Evolutionary conservation across 2,888 invertebrate species (phyloP).

Genomic region (Aleiodes alternator): DNA sequence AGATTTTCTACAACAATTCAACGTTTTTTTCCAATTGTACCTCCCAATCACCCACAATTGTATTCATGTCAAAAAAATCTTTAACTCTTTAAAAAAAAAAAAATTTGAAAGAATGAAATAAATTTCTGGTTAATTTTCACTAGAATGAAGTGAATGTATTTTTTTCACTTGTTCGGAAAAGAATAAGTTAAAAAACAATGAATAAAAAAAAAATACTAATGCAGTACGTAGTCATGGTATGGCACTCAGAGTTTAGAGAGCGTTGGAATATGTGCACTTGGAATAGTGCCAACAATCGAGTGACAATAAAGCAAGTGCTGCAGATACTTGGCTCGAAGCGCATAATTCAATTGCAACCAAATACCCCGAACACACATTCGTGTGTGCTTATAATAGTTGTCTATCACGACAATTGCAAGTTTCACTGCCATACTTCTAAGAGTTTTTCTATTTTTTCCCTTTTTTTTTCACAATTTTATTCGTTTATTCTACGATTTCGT

Average conservation of each 20-base stretch:
- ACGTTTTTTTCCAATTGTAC: no score
- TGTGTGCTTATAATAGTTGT: slow-evolving; percentile 31
- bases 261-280: slow-evolving; percentile 51
- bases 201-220: neutral
- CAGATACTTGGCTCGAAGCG: slow-evolving; percentile 30
- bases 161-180: neutral
- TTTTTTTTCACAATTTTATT: neutral
- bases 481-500: no score
- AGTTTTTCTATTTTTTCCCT: neutral
- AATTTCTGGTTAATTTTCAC: no score
- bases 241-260: slow-evolving; percentile 17
- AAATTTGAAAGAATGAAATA: no score
- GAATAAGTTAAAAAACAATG: neutral
- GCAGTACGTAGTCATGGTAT: slow-evolving; percentile 26
- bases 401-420: slow-evolving; percentile 8
- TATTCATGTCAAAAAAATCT: no score
- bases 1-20: no score
- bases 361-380: neutral
- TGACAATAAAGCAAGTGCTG: slow-evolving; percentile 57
- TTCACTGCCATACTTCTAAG: neutral
- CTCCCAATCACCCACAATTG: no score
- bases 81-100: no score
- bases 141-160: slow-evolving; percentile 4
- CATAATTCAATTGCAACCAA: slow-evolving; percentile 33
- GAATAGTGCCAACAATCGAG: slow-evolving; percentile 57